A percentile compares a stretch with the other conserved stretches of the same genome.
These are phyloP conservation scores for Diabrotica undecimpunctata DNA, from an alignment of 1,140 invertebrate species.

Conservation along the genomic window DNA sequence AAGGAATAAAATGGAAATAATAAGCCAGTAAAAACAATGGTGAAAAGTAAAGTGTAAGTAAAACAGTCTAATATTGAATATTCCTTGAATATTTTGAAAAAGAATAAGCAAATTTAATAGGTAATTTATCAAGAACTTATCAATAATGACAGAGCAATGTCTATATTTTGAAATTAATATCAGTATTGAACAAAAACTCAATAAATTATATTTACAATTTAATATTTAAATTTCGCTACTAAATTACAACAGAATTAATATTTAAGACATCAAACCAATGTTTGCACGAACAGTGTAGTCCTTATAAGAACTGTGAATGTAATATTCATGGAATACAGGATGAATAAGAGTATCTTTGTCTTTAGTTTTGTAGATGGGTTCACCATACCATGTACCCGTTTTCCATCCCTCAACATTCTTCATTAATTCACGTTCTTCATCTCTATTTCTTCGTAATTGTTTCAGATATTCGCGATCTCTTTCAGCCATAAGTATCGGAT, in stretches of 20 bases:
- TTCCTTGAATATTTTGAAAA: no score
- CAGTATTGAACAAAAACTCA: no score
- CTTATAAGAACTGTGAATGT: constrained; percentile 57
- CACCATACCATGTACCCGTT: constrained; percentile 81
- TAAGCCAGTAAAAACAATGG: no score
- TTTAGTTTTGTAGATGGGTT: constrained; percentile 64
- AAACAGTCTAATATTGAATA: no score
- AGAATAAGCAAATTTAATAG: no score
- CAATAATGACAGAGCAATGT: no score
- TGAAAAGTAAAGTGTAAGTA: no score
- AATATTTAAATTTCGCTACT: constrained; percentile 9
- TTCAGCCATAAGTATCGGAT: constrained; percentile 75
- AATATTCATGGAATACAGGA: constrained; percentile 66
- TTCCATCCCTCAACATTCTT: constrained; percentile 83
- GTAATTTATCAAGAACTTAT: no score
- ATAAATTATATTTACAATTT: neutral
- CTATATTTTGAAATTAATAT: no score
- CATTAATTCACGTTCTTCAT: constrained; percentile 84
- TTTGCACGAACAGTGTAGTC: constrained; percentile 53
- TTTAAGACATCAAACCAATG: constrained; percentile 55
- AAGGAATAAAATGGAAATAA: no score
- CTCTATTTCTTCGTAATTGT: constrained; percentile 73
- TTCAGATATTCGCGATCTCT: constrained; percentile 78
- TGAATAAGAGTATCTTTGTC: constrained; percentile 55
- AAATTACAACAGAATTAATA: neutral